Evolutionary conservation across 1,140 invertebrate genomes (phyloP).

Genomic region (Portunus trituberculatus): DNA sequence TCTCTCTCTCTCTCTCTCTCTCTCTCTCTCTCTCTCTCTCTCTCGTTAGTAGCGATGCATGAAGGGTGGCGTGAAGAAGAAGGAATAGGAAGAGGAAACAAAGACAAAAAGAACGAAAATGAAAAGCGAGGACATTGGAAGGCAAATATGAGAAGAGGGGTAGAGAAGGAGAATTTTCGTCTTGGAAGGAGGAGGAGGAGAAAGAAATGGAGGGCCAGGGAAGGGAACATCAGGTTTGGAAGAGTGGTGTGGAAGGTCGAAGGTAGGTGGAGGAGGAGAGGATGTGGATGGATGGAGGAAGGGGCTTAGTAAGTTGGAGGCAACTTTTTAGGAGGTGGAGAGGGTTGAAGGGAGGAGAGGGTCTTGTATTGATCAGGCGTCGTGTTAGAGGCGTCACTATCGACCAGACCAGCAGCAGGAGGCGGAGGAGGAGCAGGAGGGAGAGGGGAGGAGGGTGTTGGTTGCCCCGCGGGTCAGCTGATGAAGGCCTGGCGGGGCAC

Average conservation of each 20-base stretch:
- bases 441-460: not conserved
- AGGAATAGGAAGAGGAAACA: not conserved
- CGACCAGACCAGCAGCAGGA: not conserved
- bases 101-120: not conserved
- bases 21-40: constrained; percentile 44
- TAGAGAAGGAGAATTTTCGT: not conserved
- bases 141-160: not conserved
- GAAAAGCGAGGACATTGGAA: not conserved
- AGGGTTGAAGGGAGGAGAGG: not conserved
- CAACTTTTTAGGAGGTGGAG: not conserved
- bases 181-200: too few relatives aligned
- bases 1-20: constrained; percentile 30
- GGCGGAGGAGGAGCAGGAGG: not conserved
- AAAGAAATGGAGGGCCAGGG: too few relatives aligned
- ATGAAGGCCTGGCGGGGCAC: not conserved
- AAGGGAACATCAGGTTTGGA: too few relatives aligned
- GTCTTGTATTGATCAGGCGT: not conserved
- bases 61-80: not conserved
- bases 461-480: not conserved
- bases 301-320: not conserved
- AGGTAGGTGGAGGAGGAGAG: not conserved
- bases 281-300: not conserved
- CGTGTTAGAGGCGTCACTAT: not conserved
- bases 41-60: not conserved
- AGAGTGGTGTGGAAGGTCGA: too few relatives aligned